phyloP scores from a whole-genome alignment of 2,888 invertebrate species.

The Synanthedon vespiformis region DNA sequence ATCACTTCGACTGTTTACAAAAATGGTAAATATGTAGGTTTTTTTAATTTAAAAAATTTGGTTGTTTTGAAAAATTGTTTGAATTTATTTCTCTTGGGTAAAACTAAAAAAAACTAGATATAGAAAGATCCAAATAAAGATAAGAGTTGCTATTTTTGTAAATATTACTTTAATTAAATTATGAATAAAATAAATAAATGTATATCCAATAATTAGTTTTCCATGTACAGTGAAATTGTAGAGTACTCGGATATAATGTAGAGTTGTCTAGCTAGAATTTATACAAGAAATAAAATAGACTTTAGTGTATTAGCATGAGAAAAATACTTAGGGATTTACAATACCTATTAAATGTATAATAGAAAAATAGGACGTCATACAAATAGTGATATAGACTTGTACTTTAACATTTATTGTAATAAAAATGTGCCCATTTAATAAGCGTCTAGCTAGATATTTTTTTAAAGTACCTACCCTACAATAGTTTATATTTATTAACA shows the following conservation, averaged over 20 bases:
- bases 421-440: slow-evolving; percentile 2
- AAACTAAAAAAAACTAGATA: slow-evolving; percentile 22
- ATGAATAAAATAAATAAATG: slow-evolving; percentile 51
- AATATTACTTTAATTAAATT: slow-evolving; percentile 66
- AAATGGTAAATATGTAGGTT: no score
- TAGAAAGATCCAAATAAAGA: slow-evolving; percentile 48
- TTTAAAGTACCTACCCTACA: slow-evolving; percentile 1
- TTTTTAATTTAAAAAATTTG: not conserved
- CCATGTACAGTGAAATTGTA: slow-evolving; percentile 68
- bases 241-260: slow-evolving; percentile 55
- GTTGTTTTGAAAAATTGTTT: not conserved
- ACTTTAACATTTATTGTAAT: slow-evolving; percentile 11
- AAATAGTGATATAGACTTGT: slow-evolving; percentile 11
- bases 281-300: slow-evolving; percentile 59
- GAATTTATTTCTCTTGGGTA: slow-evolving; percentile 23
- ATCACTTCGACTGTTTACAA: no score
- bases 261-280: slow-evolving; percentile 61
- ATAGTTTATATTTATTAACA: not conserved
- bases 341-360: slow-evolving; percentile 39
- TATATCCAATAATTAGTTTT: slow-evolving; percentile 64
- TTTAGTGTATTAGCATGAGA: slow-evolving; percentile 51
- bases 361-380: slow-evolving; percentile 20
- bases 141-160: slow-evolving; percentile 65
- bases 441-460: not conserved
- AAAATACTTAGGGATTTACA: slow-evolving; percentile 37